Evolutionary conservation across 1,140 invertebrate species (phyloP), one percentile per base, ranked within the genome.

Genomic region (Drosophila eugracilis): DNA sequence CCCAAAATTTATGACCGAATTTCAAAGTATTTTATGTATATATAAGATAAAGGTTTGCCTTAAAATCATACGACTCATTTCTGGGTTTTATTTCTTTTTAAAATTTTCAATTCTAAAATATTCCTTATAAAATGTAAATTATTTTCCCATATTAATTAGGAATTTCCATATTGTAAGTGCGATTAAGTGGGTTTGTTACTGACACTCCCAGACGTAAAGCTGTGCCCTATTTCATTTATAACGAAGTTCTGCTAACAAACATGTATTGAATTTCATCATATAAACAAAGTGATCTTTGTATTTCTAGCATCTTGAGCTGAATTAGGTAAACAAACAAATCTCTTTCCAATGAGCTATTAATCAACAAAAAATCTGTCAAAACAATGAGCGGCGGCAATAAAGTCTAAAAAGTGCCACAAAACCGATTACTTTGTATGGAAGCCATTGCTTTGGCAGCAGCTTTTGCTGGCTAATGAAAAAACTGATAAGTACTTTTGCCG

Each of bases 281-380:
- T 10, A 17, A 5, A 15, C 1, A 12, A 2, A 47, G 6, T 26
- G 14, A 12, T 28, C 21, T 44, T 15, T 39, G n/a, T 39, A 21
- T 22, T 44, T 7, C 24, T 42, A 22, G 19, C 39, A 42, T 44
- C n/a, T 10, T 9, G n/a, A 26, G 42, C 22, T 15, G n/a, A n/a
- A 7, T 14, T 45, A n/a, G 2, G 0, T 9, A 45, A 45, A 15
- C 22, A 15, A 45, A 45, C 9, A 15, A 45, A 28, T 45, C 42
- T 10, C 42, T 3, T 5, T 0, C n/a, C n/a, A 34, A 17, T 17
- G 17, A 24, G 22, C 48, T 28, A 54, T 47, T 47, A 28, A 17
- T 47, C 2, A 54, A 24, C 14, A 54, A 59, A 58, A 57, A 15
- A 24, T 52, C 55, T 59, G 55, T 55, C 30, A 59, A 59, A 59